Evolutionary conservation across 2,113 vertebrate species (phyloP).

Genomic region (Sinocyclocheilus maitianheensis): DNA sequence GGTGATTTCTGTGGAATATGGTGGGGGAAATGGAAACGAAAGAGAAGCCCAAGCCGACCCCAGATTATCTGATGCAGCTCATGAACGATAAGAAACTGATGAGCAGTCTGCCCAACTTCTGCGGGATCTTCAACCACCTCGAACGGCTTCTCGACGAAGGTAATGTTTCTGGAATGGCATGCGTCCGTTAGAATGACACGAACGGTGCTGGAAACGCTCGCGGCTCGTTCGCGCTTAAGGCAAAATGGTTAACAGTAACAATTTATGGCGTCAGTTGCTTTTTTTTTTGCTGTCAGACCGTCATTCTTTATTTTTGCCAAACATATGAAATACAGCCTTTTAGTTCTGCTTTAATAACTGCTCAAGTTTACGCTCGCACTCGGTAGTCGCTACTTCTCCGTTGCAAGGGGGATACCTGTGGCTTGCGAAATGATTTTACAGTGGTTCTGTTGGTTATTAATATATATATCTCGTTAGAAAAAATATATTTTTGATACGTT

Average conservation of each 20-base stretch:
- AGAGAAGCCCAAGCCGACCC: slow-evolving; percentile 69
- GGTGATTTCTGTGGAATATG: slow-evolving; percentile 79
- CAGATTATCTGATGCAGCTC: slow-evolving; percentile 92
- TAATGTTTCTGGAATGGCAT: slow-evolving; percentile 57
- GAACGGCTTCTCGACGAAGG: slow-evolving; percentile 90
- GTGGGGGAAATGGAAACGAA: slow-evolving; percentile 88
- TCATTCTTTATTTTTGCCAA: too few relatives aligned
- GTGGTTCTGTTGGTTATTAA: background rate
- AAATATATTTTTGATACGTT: background rate
- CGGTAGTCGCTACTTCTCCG: background rate
- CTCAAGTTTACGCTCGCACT: background rate
- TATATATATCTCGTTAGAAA: background rate
- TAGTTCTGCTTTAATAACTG: background rate
- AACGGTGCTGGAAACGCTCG: background rate
- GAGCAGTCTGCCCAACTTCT: slow-evolving; percentile 93
- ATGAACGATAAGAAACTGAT: slow-evolving; percentile 94
- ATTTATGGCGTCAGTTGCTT: background rate
- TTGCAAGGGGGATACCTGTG: background rate
- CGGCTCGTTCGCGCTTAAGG: background rate
- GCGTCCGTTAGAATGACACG: background rate
- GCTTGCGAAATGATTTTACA: background rate
- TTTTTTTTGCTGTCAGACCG: background rate
- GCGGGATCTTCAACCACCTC: slow-evolving; percentile 91
- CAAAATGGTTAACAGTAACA: background rate
- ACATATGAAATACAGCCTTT: background rate